Percentiles rank a stretch among this genome's conserved stretches.
Conservation (phyloP, 2,888 invertebrate species). For the Brachyopa scutellaris region DNA sequence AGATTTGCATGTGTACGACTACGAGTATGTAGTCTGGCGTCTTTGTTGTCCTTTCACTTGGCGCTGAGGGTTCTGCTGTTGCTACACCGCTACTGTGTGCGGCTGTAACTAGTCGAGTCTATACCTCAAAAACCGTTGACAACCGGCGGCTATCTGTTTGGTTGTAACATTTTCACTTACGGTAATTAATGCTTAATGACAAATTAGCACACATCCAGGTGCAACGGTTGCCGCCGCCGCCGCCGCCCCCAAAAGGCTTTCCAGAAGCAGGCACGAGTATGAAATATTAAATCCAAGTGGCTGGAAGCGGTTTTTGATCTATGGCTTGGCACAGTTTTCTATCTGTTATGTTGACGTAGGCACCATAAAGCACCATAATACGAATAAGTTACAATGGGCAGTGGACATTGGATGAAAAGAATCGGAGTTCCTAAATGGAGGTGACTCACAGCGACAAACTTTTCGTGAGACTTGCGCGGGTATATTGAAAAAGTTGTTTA, state of each 20-base stretch:
- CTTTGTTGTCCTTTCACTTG: slow-evolving; percentile 70
- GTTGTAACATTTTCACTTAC: slow-evolving; percentile 73
- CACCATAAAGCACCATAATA: background rate
- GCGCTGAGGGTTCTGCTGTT: slow-evolving; percentile 47
- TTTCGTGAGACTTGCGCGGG: background rate
- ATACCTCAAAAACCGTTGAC: slow-evolving; percentile 70
- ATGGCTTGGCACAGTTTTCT: slow-evolving; percentile 70
- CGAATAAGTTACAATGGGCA: background rate
- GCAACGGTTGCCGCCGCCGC: slow-evolving; percentile 61
- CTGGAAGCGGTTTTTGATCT: slow-evolving; percentile 71
- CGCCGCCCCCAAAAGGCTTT: slow-evolving; percentile 46
- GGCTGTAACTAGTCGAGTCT: slow-evolving; percentile 48
- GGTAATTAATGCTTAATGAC: slow-evolving; percentile 74
- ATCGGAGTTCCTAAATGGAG: background rate
- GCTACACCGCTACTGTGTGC: background rate
- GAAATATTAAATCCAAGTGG: slow-evolving; percentile 70
- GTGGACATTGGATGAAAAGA: background rate
- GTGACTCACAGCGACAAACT: background rate
- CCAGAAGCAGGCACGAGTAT: slow-evolving; percentile 35
- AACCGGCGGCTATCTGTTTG: slow-evolving; percentile 72
- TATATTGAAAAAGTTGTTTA: background rate
- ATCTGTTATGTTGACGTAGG: slow-evolving; percentile 19
- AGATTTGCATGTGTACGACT: slow-evolving; percentile 17
- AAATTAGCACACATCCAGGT: slow-evolving; percentile 73
- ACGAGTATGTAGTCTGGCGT: slow-evolving; percentile 53